Conservation (phyloP, 1,140 invertebrate genomes). For the Episyrphus balteatus region DNA sequence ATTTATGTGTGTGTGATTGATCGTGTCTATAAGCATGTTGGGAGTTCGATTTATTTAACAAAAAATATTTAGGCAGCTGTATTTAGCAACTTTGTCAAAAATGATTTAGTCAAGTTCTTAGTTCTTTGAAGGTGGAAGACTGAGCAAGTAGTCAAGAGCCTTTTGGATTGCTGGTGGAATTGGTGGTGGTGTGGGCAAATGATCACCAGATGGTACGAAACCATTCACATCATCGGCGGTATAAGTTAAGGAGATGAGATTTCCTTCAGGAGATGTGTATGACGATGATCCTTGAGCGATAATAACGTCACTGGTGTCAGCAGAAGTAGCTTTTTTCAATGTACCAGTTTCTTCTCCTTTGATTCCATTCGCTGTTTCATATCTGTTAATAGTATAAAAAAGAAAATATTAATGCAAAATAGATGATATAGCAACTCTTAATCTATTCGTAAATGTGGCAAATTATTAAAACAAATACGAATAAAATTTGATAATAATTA, state of each 20-base stretch:
- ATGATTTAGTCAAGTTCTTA: not conserved
- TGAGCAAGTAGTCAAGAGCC: slow-evolving; percentile 52
- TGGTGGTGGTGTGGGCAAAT: slow-evolving; percentile 60
- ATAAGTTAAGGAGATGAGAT: slow-evolving; percentile 62
- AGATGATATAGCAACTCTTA: not conserved
- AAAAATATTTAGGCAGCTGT: not conserved
- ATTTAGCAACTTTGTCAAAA: not conserved
- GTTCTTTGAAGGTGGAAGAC: slow-evolving; percentile 34
- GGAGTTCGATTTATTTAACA: not conserved
- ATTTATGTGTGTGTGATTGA: not conserved
- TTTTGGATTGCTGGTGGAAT: slow-evolving; percentile 67
- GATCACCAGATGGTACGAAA: slow-evolving; percentile 56
- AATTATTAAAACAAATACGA: not conserved
- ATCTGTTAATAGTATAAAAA: slow-evolving; percentile 39
- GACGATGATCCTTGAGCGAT: slow-evolving; percentile 61
- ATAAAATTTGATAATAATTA: no score
- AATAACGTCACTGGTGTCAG: slow-evolving; percentile 48
- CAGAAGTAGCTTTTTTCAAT: slow-evolving; percentile 48
- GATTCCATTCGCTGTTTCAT: slow-evolving; percentile 63
- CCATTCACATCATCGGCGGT: slow-evolving; percentile 67
- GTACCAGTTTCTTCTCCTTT: slow-evolving; percentile 53
- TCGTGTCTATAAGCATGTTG: not conserved
- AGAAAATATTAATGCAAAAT: not conserved
- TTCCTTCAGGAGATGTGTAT: slow-evolving; percentile 72
- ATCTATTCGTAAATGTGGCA: not conserved